phyloP scores from a whole-genome alignment of 2,888 invertebrate genomes.

The Lycocerus yunnanus region DNA sequence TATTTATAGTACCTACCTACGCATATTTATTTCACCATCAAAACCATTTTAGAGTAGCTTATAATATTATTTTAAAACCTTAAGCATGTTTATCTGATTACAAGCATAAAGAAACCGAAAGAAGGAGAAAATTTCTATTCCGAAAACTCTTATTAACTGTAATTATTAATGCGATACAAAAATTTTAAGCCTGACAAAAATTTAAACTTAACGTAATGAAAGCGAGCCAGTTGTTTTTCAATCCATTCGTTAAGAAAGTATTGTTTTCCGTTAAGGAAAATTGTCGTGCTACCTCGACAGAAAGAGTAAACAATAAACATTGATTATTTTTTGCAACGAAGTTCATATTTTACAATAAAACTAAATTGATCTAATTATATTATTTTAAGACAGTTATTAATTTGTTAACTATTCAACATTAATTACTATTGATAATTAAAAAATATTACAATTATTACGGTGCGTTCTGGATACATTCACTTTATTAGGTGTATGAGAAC shows the following conservation, averaged over 20 bases:
- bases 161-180: neutral
- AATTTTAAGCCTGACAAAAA: neutral
- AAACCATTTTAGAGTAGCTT: neutral
- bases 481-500: neutral
- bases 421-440: neutral
- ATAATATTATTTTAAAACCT: neutral
- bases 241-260: neutral
- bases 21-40: neutral
- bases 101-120: neutral
- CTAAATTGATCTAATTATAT: neutral
- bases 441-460: neutral
- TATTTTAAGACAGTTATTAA: neutral
- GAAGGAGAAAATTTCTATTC: neutral
- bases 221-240: neutral
- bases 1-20: too few species aligned
- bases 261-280: neutral
- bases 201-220: neutral
- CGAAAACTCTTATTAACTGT: neutral
- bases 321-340: neutral
- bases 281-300: neutral
- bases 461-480: neutral
- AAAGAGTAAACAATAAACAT: neutral
- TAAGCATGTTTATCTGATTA: neutral
- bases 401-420: neutral
- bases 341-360: neutral